Evolutionary conservation across 2,113 vertebrate genomes (phyloP), one percentile per base, ranked within the genome.

Genomic region (Genyomyrus donnyi): DNA sequence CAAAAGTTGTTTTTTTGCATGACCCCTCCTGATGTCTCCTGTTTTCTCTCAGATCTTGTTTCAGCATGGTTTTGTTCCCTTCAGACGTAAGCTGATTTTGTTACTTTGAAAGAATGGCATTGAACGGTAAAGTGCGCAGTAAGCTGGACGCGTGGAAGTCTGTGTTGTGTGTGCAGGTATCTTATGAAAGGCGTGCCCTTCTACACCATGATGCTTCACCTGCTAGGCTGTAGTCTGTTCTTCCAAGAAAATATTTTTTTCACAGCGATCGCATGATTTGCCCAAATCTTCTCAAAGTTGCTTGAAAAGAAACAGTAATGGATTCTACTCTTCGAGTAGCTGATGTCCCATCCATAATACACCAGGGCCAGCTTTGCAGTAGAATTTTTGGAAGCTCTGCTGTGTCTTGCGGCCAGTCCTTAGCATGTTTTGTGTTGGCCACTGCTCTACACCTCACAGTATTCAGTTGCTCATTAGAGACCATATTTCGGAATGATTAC

Each of bases 1-100:
- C 93, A 92, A 90, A 89, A 92, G 93, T 88, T 92, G 91, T 91
- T 91, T 9, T 45, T 70, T 42, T 88, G 89, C 85, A 90, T 88
- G 66, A 53, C 39, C 19, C 35, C 31, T 70, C 56, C 56, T 90
- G 56, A 66, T 24, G 62, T 88, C 39, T 88, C 49, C 50, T 46
- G 62, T 46, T 80, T 31, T 88, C 46, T n/a, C 10, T 56, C 87
- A 88, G 87, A 88, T 80, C 85, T 52, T 24, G 48, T 42, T 88
- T 52, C 31, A 87, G 89, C 85, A 50, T 90, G 48, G 39, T 90
- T 77, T 56, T 42, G 31, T 88, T 87, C 27, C 46, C 85, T 88
- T 35, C n/a, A 35, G 19, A 56, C 62, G 6, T 87, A 89, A 89
- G n/a, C 53, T 39, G 35, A 24, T 87, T 80, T 17, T 88, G 49